Conservation (phyloP, 1,140 invertebrate genomes). For the Grapholita molesta region DNA sequence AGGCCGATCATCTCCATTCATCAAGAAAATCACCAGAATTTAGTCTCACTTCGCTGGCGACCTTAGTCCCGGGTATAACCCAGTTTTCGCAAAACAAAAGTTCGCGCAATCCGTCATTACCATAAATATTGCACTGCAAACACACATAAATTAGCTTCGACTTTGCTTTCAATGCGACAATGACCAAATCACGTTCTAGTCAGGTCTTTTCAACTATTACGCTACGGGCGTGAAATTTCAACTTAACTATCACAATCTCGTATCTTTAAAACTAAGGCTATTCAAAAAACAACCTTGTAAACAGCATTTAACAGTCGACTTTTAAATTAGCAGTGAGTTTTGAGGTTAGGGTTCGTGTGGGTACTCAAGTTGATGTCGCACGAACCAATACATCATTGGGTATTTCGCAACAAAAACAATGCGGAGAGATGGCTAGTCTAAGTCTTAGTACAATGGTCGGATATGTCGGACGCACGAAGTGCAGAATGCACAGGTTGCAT, state of each 20-base stretch:
- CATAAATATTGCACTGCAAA: constrained; percentile 1
- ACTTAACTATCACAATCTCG: not conserved
- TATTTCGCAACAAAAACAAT: constrained; percentile 7
- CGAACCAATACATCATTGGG: not conserved
- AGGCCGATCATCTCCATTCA: not conserved
- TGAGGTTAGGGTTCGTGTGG: not conserved
- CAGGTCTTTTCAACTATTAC: not conserved
- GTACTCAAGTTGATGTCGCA: not conserved
- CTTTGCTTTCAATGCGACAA: constrained; percentile 3
- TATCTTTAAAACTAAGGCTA: not conserved
- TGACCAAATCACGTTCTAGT: not conserved
- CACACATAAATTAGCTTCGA: not conserved
- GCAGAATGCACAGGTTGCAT: not conserved
- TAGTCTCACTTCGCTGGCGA: not conserved
- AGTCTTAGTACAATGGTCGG: constrained; percentile 5
- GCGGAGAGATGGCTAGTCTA: not conserved
- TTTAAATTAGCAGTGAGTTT: not conserved
- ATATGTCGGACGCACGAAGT: not conserved
- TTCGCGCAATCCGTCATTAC: constrained; percentile 2
- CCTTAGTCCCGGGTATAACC: not conserved
- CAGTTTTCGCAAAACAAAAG: constrained; percentile 5
- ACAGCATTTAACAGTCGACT: not conserved
- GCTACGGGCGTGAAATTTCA: not conserved
- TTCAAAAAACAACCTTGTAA: not conserved
- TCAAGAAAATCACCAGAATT: not conserved